Percentiles rank a stretch among this genome's conserved stretches.
Conservation (phyloP, 2,888 invertebrate genomes). For the Theretra japonica region DNA sequence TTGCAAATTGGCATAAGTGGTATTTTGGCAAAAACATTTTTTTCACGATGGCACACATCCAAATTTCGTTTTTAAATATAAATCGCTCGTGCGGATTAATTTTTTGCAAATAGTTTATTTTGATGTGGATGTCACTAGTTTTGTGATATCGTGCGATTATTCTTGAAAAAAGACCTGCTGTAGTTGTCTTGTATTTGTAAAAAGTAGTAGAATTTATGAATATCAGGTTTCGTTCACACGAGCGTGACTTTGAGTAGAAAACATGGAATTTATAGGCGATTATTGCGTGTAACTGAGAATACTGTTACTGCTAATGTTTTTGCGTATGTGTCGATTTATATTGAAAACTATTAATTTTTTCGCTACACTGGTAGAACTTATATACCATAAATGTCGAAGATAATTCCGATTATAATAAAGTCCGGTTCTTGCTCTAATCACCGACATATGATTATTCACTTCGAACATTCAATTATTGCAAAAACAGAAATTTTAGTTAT, state of each 20-base stretch:
- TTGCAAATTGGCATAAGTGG: constrained; percentile 32
- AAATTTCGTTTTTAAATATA: not conserved
- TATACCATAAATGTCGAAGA: too few species aligned
- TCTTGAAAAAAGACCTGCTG: not conserved
- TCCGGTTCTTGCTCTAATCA: too few species aligned
- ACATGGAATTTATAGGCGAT: constrained; percentile 14
- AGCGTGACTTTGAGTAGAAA: constrained; percentile 13
- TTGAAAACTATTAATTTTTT: not conserved
- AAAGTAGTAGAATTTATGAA: constrained; percentile 18
- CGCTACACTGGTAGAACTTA: too few species aligned
- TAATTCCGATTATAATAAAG: too few species aligned
- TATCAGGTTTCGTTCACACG: constrained; percentile 17
- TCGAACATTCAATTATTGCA: too few species aligned
- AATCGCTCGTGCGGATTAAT: not conserved
- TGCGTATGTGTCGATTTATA: constrained; percentile 9
- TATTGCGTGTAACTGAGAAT: constrained; percentile 10
- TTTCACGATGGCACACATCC: constrained; percentile 28
- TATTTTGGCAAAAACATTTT: constrained; percentile 34
- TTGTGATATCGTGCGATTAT: constrained; percentile 2
- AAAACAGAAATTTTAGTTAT: too few species aligned
- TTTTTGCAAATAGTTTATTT: constrained; percentile 25
- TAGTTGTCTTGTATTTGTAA: constrained; percentile 15
- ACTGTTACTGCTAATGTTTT: not conserved
- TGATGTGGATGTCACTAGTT: not conserved
- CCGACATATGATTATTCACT: too few species aligned